These are phyloP conservation scores for Drosophila pseudoobscura DNA, from an alignment of 1,140 invertebrate species.

Conservation along the genomic window DNA sequence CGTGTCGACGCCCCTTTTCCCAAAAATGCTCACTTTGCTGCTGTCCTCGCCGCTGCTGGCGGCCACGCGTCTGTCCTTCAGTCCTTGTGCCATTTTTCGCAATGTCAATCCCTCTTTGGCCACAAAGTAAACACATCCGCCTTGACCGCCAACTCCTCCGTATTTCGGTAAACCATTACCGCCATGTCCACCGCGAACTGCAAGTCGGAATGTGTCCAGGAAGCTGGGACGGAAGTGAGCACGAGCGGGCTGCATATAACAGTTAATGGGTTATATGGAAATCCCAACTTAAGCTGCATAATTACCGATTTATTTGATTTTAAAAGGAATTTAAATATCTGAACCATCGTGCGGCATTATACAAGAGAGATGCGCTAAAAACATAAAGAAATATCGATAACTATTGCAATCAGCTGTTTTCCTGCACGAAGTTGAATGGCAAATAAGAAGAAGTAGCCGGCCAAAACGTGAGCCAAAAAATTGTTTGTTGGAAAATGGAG, in stretches of 20 bases:
- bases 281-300: neutral
- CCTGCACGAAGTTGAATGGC: constrained; percentile 22
- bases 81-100: constrained; percentile 84
- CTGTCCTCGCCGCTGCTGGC: constrained; percentile 89
- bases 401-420: neutral
- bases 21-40: constrained; percentile 89
- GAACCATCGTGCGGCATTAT: constrained; percentile 58
- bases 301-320: constrained; percentile 70
- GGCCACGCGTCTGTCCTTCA: constrained; percentile 84
- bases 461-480: constrained; percentile 31
- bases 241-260: constrained; percentile 49
- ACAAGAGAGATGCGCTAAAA: constrained; percentile 26
- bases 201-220: constrained; percentile 89
- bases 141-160: constrained; percentile 93
- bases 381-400: neutral
- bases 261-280: neutral
- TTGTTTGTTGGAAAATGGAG: constrained; percentile 65
- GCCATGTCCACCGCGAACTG: constrained; percentile 90
- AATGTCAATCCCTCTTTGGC: constrained; percentile 87
- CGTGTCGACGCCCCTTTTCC: constrained; percentile 88
- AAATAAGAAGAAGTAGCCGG: constrained; percentile 19
- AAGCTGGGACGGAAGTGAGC: constrained; percentile 84
- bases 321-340: constrained; percentile 72
- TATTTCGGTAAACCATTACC: constrained; percentile 90
- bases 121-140: constrained; percentile 91